Evolutionary conservation across 2,113 vertebrate species (phyloP).

Genomic region (Thunnus thynnus): DNA sequence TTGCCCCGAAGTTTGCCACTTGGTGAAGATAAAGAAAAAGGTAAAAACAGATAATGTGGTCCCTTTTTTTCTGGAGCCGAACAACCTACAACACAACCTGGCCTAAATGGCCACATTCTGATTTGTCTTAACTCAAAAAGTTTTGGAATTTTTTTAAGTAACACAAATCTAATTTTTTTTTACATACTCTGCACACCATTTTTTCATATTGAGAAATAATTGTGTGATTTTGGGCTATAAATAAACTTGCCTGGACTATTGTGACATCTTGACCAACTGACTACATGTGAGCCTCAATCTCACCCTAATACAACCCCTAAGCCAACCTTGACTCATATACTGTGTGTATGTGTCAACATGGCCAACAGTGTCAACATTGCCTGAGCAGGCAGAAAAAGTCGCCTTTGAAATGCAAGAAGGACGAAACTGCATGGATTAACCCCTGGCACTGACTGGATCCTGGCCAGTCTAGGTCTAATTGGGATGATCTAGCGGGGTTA

Average conservation of each 20-base stretch:
- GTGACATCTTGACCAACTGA: not conserved
- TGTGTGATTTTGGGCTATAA: constrained; percentile 4
- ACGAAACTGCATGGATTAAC: constrained; percentile 45
- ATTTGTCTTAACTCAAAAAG: no score
- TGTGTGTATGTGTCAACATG: constrained; percentile 12
- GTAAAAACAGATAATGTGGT: no score
- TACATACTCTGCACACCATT: no score
- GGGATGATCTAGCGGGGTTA: constrained; percentile 21
- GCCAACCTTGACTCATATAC: constrained; percentile 44
- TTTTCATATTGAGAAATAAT: no score
- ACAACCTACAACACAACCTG: no score
- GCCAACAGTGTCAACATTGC: constrained; percentile 29
- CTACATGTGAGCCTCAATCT: constrained; percentile 1
- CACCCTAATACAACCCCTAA: not conserved
- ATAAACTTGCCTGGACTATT: constrained; percentile 21
- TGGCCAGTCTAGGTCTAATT: not conserved
- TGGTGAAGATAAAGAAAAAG: no score
- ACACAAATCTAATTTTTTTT: no score
- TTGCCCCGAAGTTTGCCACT: no score
- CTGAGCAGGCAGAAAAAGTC: constrained; percentile 13
- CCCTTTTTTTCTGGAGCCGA: no score
- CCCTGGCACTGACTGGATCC: constrained; percentile 1
- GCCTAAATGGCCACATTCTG: no score
- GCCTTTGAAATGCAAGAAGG: constrained; percentile 55
- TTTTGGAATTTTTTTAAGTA: no score